phyloP scores from a whole-genome alignment of 2,888 invertebrate genomes.

The Parochlus steinenii region DNA sequence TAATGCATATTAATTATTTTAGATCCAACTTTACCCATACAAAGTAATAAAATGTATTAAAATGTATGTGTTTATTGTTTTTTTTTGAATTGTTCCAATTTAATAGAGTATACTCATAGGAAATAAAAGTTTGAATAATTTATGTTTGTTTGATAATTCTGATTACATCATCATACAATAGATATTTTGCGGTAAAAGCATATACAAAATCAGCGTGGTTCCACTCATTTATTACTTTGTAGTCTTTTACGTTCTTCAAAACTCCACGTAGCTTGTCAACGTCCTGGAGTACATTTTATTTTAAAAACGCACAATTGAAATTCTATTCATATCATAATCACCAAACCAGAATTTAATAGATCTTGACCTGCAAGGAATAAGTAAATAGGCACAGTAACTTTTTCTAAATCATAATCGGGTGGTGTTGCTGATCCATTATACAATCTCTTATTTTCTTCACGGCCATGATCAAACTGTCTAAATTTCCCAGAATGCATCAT shows the following conservation, averaged over 20 bases:
- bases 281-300: conserved; percentile 1
- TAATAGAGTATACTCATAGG: not conserved
- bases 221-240: conserved; percentile 1
- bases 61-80: too few species aligned
- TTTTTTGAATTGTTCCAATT: conserved; percentile 1
- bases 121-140: not conserved
- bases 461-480: conserved; percentile 34
- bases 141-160: not conserved
- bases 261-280: not conserved
- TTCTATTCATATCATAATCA: not conserved
- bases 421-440: conserved; percentile 30
- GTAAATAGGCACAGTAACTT: conserved; percentile 27
- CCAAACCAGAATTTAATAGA: not conserved
- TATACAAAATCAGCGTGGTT: conserved; percentile 10
- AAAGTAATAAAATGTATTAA: not conserved
- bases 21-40: too few species aligned
- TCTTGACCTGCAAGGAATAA: conserved; percentile 2
- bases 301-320: too few species aligned
- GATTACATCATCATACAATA: not conserved
- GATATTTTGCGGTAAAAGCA: too few species aligned
- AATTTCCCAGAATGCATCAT: conserved; percentile 20
- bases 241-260: conserved; percentile 1
- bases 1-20: too few species aligned
- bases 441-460: conserved; percentile 22
- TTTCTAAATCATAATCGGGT: conserved; percentile 30